Percentiles rank a stretch among this genome's conserved stretches.
Evolutionary conservation across 2,797 vertebrate species (phyloP).

Genomic region (Gadopsis bispinosus): DNA sequence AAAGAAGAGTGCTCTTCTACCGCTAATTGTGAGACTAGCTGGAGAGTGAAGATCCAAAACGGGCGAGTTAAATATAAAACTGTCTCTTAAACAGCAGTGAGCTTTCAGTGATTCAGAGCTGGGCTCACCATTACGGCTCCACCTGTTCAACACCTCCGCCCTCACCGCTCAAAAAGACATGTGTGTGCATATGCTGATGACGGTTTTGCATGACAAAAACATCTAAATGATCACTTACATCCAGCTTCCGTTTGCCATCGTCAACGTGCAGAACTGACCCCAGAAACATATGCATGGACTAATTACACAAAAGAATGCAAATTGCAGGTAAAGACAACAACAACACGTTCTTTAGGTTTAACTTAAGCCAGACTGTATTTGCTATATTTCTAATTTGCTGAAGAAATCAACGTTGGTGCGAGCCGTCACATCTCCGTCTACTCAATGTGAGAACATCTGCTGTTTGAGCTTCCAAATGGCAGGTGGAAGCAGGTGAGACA

Average conservation of each 20-base stretch:
- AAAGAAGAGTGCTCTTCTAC: conserved; percentile 22
- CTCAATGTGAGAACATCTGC: conserved; percentile 62
- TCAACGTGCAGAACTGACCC: background rate
- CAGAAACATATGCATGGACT: background rate
- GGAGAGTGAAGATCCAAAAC: conserved; percentile 52
- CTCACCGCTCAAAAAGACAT: conserved; percentile 20
- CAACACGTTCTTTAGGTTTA: conserved; percentile 8
- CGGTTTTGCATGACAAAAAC: background rate
- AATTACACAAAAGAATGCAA: conserved; percentile 34
- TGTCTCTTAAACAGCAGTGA: conserved; percentile 47
- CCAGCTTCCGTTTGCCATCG: conserved; percentile 26
- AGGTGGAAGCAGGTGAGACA: conserved; percentile 62
- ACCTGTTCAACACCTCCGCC: conserved; percentile 60
- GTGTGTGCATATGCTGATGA: background rate
- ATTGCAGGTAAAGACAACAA: conserved; percentile 17
- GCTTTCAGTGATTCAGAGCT: conserved; percentile 32
- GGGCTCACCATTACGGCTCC: conserved; percentile 51
- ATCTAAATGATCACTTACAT: background rate
- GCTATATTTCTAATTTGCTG: conserved; percentile 38
- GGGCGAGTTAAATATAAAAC: conserved; percentile 71
- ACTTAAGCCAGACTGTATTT: conserved; percentile 30
- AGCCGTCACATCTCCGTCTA: conserved; percentile 31
- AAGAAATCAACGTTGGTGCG: conserved; percentile 29
- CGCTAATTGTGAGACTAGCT: conserved; percentile 50
- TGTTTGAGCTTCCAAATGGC: conserved; percentile 59